Percentiles rank a stretch among this genome's conserved stretches.
These are phyloP conservation scores for Lagorchestes hirsutus DNA, from an alignment of 2,797 vertebrate species.

Conservation along the genomic window DNA sequence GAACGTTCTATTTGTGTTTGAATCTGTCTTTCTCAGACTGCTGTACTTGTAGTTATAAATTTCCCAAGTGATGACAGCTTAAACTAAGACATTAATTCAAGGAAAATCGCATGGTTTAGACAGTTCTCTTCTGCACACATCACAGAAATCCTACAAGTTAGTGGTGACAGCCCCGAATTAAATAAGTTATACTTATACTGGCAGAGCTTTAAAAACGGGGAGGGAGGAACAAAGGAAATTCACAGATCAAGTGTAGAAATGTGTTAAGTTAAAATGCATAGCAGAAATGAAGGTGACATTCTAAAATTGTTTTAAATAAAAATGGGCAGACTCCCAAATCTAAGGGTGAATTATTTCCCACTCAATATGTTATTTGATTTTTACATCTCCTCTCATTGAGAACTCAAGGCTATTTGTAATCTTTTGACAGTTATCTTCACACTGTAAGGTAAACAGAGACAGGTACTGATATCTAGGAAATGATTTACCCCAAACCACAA, in stretches of 20 bases:
- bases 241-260: neutral
- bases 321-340: neutral
- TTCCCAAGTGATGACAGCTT: neutral
- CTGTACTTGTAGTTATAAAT: neutral
- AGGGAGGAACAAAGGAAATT: neutral
- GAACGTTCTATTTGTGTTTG: conserved; percentile 9
- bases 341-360: neutral
- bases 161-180: conserved; percentile 5
- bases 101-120: neutral
- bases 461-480: neutral
- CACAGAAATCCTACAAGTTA: neutral
- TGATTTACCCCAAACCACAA: neutral
- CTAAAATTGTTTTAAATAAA: neutral
- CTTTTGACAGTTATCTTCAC: neutral
- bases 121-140: neutral
- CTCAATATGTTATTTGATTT: conserved; percentile 11
- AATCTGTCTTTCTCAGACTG: conserved; percentile 2
- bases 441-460: neutral
- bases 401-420: neutral
- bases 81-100: neutral
- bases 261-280: conserved; percentile 8
- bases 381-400: neutral
- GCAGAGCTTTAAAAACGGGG: neutral
- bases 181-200: conserved; percentile 19
- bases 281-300: neutral